Evolutionary conservation across 1,140 invertebrate species (phyloP), one percentile per base, ranked within the genome.

Genomic region (Drosophila guanche): DNA sequence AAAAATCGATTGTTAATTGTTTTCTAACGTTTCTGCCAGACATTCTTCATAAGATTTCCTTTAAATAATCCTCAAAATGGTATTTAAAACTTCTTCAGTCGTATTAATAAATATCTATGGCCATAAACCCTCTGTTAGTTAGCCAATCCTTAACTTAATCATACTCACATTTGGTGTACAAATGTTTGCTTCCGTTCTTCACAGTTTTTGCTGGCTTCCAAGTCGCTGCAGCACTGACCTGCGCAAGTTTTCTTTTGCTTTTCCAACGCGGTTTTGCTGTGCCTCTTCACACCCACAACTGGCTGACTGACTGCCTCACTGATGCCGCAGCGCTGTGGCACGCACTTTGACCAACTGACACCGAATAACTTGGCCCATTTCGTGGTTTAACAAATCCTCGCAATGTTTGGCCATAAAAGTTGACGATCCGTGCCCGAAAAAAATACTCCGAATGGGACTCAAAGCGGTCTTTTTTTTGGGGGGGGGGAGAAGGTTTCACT

Each of bases 291-390:
- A 50, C 56, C 43, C 63, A 55, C 46, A 43, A 50, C 12, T 66
- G 14, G 29, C 25, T 45, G 42, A 1, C 12, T 42, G 46, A n/a
- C 47, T 23, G 14, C 8, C 48, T 47, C 62, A 68, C 65, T 27
- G 60, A 4, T 40, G 52, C 42, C 45, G 20, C 75, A 65, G 63
- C 59, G 52, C 51, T 47, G 10, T 45, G 51, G 61, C 76, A 86
- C 77, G 78, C 77, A 88, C 79, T 83, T 88, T 79, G 77, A 77
- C 81, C 83, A 81, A 88, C 78, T 88, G 83, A 78, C 74, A 71
- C 58, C 58, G n/a, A 68, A 70, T 56, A 62, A 74, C 67, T 78
- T 85, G 77, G 74, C 81, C 81, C 78, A 85, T 85, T 78, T 85
- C 29, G 27, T 53, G n/a, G 40, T 16, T 84, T 59, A 76, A 46